Evolutionary conservation across 2,888 invertebrate species (phyloP).

Genomic region (Argynnis bischoffii): DNA sequence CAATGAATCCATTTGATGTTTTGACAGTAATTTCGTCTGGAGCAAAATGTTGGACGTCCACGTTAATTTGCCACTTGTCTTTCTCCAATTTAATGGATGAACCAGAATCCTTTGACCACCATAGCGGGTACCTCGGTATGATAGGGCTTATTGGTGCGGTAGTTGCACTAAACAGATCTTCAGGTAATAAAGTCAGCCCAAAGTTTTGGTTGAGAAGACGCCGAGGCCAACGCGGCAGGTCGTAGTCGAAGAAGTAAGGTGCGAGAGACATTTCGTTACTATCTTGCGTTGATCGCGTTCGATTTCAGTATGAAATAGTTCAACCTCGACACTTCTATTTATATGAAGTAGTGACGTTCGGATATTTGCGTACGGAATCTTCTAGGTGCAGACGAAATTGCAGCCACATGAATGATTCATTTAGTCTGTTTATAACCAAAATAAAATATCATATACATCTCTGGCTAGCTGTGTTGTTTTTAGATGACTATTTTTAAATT

Average conservation of each 20-base stretch:
- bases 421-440: slow-evolving; percentile 20
- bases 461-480: not conserved
- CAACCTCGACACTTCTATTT: slow-evolving; percentile 40
- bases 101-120: slow-evolving; percentile 69
- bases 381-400: slow-evolving; percentile 47
- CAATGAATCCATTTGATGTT: slow-evolving; percentile 85
- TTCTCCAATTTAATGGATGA: slow-evolving; percentile 78
- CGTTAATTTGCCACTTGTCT: slow-evolving; percentile 84
- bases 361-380: slow-evolving; percentile 47
- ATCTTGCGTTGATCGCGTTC: slow-evolving; percentile 36
- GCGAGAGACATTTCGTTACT: slow-evolving; percentile 59
- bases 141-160: slow-evolving; percentile 58
- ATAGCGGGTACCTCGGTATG: slow-evolving; percentile 52
- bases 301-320: slow-evolving; percentile 43
- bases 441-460: slow-evolving; percentile 7
- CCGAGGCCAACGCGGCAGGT: slow-evolving; percentile 61
- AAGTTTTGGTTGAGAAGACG: slow-evolving; percentile 72
- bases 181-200: slow-evolving; percentile 67
- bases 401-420: slow-evolving; percentile 37
- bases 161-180: slow-evolving; percentile 60
- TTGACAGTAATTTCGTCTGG: slow-evolving; percentile 90
- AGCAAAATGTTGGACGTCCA: slow-evolving; percentile 89
- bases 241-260: slow-evolving; percentile 66
- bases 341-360: slow-evolving; percentile 46
- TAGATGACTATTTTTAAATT: slow-evolving; percentile 20